Evolutionary conservation across 2,888 invertebrate genomes (phyloP), one percentile per base, ranked within the genome.

Genomic region (Elysia crispata): DNA sequence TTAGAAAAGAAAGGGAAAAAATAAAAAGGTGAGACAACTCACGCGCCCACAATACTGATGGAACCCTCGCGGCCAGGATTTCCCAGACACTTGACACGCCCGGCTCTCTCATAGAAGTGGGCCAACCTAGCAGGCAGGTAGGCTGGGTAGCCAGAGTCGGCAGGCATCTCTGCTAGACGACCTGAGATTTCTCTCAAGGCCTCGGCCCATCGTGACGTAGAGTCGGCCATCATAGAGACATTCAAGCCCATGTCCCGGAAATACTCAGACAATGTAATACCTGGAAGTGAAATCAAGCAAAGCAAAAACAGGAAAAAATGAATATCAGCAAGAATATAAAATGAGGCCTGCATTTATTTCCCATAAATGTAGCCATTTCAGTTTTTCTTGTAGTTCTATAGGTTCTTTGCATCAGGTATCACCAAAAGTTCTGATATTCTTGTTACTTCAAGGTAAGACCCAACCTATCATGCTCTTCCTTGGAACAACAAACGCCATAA

Each of bases 151-250:
- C 99, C 99, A 72, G 94, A 94, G 90, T 94, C 93, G 89, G 99
- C 99, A 91, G 99, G 99, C 99, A 99, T 99, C 95, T 99, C 99
- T 92, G 99, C 99, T 92, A 99, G 94, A 93, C 99, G 98, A 90
- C 95, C 98, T 0, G 99, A 99, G 94, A 99, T 99, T 95, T 99
- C 99, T 94, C 99, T 95, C 93, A 99, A 95, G 88, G 99, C 99
- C 93, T 99, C 99, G 83, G 99, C 99, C 99, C 99, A 99, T 94
- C 99, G 97, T 20, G 99, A 99, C 28, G 99, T 99, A 41, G 99
- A 99, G 94, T 99, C 99, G 84, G 99, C 99, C 99, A 99, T 99
- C 99, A 99, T 99, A 87, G 99, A 98, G 69, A 99, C 99, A 93
- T 99, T 97, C 95, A 98, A 98, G 91, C 99, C 99, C 99, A 98